These are phyloP conservation scores for Thalassaphorura encarpata DNA, from an alignment of 1,140 invertebrate species.

Conservation along the genomic window DNA sequence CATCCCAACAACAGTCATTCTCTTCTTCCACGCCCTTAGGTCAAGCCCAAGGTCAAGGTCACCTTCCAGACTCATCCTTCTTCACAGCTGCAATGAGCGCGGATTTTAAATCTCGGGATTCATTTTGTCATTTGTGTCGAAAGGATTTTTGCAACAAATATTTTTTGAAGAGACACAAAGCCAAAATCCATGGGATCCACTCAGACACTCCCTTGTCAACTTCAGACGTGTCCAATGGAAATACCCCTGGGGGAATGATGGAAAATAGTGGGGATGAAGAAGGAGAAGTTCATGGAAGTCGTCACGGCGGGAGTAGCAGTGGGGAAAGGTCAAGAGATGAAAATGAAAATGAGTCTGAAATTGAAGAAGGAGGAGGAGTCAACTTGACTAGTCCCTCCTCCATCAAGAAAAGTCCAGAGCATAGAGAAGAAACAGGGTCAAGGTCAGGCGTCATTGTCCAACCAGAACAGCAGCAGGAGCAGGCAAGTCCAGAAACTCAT, in stretches of 20 bases:
- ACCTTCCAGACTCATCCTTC: background rate
- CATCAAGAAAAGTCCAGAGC: slow-evolving; percentile 16
- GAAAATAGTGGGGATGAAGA: background rate
- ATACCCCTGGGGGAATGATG: background rate
- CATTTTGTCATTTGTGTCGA: slow-evolving; percentile 65
- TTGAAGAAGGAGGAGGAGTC: slow-evolving; percentile 4
- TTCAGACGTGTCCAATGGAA: too few species aligned
- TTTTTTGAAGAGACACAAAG: slow-evolving; percentile 94
- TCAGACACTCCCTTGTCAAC: slow-evolving; percentile 42
- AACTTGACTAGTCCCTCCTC: background rate
- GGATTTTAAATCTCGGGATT: background rate
- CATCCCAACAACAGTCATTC: slow-evolving; percentile 1
- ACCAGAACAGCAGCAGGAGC: background rate
- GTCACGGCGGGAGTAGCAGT: too few species aligned
- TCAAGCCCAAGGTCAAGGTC: background rate
- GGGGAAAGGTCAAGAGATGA: too few species aligned
- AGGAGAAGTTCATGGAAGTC: background rate
- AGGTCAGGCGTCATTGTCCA: background rate
- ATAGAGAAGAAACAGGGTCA: background rate
- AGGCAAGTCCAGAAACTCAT: slow-evolving; percentile 9
- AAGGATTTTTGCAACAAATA: slow-evolving; percentile 99
- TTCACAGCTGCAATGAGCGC: background rate
- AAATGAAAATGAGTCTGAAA: background rate
- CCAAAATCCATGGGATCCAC: slow-evolving; percentile 89
- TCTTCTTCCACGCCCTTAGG: background rate